These are phyloP conservation scores for Zhuqinia jingwanae DNA, from an alignment of 2,888 invertebrate species.

Conservation along the genomic window DNA sequence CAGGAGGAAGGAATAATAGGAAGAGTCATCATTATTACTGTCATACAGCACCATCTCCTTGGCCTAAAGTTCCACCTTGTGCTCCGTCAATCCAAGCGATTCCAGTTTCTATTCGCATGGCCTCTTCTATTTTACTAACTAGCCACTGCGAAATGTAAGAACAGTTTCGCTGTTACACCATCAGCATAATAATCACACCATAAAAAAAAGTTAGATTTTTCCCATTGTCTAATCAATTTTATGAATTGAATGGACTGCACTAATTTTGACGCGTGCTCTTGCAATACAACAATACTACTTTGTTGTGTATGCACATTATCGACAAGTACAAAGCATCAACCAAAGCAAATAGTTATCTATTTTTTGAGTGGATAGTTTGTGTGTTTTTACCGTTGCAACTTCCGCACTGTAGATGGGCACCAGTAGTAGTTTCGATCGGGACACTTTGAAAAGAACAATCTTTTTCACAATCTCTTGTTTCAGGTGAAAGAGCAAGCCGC, in stretches of 20 bases:
- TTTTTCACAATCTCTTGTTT: conserved; percentile 68
- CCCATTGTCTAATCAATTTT: neutral
- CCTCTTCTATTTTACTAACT: conserved; percentile 78
- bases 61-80: neutral
- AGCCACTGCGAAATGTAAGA: conserved; percentile 79
- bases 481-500: conserved; percentile 85
- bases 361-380: neutral
- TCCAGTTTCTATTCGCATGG: conserved; percentile 77
- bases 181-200: conserved; percentile 44
- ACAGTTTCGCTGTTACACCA: conserved; percentile 69
- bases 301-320: neutral
- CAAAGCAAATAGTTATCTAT: neutral
- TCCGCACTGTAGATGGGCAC: conserved; percentile 78
- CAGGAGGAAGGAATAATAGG: no score
- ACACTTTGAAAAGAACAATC: conserved; percentile 63
- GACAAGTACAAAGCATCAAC: neutral
- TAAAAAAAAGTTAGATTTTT: neutral
- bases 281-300: neutral
- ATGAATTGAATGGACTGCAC: neutral
- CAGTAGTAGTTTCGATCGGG: conserved; percentile 69
- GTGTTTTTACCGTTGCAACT: conserved; percentile 78
- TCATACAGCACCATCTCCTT: conserved; percentile 41
- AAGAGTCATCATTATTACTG: neutral
- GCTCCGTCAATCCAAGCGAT: conserved; percentile 66
- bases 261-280: neutral